Evolutionary conservation across 2,113 vertebrate genomes (phyloP).

Genomic region (Hydrolagus affinis): DNA sequence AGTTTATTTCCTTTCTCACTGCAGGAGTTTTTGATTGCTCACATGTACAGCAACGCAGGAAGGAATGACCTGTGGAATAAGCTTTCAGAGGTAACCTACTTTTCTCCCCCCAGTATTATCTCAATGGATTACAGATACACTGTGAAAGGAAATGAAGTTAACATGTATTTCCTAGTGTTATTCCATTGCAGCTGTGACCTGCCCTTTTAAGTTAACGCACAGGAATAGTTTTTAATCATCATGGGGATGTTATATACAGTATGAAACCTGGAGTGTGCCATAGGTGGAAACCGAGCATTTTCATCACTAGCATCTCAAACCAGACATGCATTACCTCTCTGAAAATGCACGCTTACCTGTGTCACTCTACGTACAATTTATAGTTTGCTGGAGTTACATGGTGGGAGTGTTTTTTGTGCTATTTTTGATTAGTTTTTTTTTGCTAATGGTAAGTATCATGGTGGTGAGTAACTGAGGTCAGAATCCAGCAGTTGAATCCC

Average conservation of each 20-base stretch:
- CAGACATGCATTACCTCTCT: neutral
- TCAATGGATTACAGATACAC: neutral
- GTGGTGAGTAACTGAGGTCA: neutral
- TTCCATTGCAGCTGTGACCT: no score
- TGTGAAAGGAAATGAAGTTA: neutral
- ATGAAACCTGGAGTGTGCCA: neutral
- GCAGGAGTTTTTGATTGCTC: constrained; percentile 85
- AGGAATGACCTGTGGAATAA: constrained; percentile 88
- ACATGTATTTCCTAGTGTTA: neutral
- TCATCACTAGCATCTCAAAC: neutral
- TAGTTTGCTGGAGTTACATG: neutral
- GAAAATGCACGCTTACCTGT: no score
- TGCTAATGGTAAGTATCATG: neutral
- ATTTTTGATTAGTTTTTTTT: neutral
- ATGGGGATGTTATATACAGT: neutral
- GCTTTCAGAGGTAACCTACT: constrained; percentile 71
- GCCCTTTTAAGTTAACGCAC: neutral
- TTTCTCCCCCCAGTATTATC: neutral
- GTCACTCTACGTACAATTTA: neutral
- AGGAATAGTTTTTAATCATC: neutral
- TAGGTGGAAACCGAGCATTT: neutral
- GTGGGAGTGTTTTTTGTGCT: neutral
- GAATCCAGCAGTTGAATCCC: neutral
- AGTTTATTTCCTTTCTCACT: constrained; percentile 42
- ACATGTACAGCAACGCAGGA: constrained; percentile 87